Base-by-base conservation (phyloP, 2,888 invertebrate species). In the Syrphus vitripennis region DNA sequence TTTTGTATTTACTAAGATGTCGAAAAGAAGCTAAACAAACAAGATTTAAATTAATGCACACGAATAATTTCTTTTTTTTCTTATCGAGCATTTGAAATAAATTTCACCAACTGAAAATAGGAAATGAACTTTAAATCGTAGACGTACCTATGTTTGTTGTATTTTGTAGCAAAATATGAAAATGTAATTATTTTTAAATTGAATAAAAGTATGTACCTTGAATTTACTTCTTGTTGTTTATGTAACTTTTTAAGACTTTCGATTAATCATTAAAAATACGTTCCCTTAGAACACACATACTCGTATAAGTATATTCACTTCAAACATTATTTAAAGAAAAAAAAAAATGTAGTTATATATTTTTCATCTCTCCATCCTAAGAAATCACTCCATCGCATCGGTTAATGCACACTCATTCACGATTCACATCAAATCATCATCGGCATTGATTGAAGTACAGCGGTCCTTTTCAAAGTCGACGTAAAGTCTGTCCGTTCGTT, bases 371-470 rank as follows among this genome's bases (percentile, higher is more conserved):
- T 59, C 59, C 42, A 34, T 69, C 61, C 55, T 21, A 45, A 70
- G 69, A 74, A 78, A 86, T 82, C 82, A 77, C 70, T 86, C 63
- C 78, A 74, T 57, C 63, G 34, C 34, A 71, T 57, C 67, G 34
- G 63, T 70, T 72, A 81, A 77, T 86, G 86, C 86, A 82, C 34
- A 82, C 70, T 86, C 86, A 86, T 82, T 53, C 72, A 72, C 86
- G 65, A 86, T 86, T 86, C 86, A 82, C 82, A 86, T 82, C 82
- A 82, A 86, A 82, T 77, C 77, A 86, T 78, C 86, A 86, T 82
- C 86, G 86, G 86, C 86, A 74, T 82, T 86, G 86, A 86, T 86
- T 86, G 82, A 86, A 86, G 86, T 82, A 74, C 81, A 86, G 86
- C 86, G 86, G 82, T 86, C 70, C 77, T 74, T 82, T 86, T 86